Conservation (phyloP, 2,888 invertebrate species). For the Hirtodrosophila cameraria region DNA sequence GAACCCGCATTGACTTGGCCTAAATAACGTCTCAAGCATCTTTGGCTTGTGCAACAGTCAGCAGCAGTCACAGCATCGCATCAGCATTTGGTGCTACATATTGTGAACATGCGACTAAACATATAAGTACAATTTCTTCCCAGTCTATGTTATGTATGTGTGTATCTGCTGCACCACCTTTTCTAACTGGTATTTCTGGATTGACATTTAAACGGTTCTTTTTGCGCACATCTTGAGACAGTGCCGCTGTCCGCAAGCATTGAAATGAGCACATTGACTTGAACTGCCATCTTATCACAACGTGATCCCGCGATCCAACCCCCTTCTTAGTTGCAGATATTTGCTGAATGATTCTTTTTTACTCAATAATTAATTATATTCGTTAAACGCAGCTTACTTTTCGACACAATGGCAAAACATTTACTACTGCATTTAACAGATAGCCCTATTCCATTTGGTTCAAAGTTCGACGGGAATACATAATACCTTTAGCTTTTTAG, state of each 20-base stretch:
- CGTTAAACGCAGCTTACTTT: constrained; percentile 20
- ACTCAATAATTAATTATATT: constrained; percentile 33
- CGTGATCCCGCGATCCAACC: constrained; percentile 32
- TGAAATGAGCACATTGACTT: constrained; percentile 76
- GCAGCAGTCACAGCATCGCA: constrained; percentile 25
- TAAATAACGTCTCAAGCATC: constrained; percentile 50
- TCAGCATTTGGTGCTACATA: constrained; percentile 64
- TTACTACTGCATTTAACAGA: too few species aligned
- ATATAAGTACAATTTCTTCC: constrained; percentile 72
- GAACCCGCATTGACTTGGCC: constrained; percentile 59
- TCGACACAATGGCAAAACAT: constrained; percentile 7
- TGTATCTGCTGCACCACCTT: constrained; percentile 59
- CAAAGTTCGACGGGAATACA: too few species aligned
- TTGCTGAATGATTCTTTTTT: constrained; percentile 56
- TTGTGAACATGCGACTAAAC: constrained; percentile 69
- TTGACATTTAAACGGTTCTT: constrained; percentile 81
- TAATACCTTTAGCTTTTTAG: too few species aligned
- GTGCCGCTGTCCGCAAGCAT: constrained; percentile 61
- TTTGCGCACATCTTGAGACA: constrained; percentile 74
- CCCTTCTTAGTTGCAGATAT: constrained; percentile 54
- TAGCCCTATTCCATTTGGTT: too few species aligned
- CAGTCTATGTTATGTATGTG: constrained; percentile 25
- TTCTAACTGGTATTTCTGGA: constrained; percentile 81
- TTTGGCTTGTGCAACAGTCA: constrained; percentile 34
- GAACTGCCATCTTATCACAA: constrained; percentile 61